These are phyloP conservation scores for Eudasyphora cyanicolor DNA, from an alignment of 2,888 invertebrate species.

Conservation along the genomic window DNA sequence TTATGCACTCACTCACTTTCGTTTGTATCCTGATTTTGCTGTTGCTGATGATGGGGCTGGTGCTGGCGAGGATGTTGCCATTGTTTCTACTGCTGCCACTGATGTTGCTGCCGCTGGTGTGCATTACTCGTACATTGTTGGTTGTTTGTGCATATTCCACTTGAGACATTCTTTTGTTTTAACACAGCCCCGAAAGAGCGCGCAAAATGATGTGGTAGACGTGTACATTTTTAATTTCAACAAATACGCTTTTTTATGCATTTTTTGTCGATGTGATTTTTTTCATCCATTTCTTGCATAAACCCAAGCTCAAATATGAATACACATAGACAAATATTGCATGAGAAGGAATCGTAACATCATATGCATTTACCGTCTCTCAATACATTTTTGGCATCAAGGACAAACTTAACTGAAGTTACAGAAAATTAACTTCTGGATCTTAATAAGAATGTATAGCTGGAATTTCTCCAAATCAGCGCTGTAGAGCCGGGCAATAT, in stretches of 20 bases:
- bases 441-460: no score
- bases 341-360: no score
- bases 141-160: slow-evolving; percentile 70
- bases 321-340: slow-evolving; percentile 19
- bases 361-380: no score
- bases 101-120: background rate
- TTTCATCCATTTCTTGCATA: background rate
- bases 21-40: slow-evolving; percentile 39
- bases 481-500: no score
- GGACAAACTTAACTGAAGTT: no score
- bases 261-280: slow-evolving; percentile 23
- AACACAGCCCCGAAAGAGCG: slow-evolving; percentile 27
- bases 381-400: no score
- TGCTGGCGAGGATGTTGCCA: slow-evolving; percentile 20
- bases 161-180: slow-evolving; percentile 74
- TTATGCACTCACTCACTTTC: slow-evolving; percentile 83
- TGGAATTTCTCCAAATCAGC: no score
- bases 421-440: no score
- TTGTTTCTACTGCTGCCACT: background rate
- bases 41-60: slow-evolving; percentile 22
- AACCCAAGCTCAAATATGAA: background rate
- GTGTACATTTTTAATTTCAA: slow-evolving; percentile 62
- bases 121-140: slow-evolving; percentile 16
- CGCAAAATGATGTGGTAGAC: slow-evolving; percentile 58
- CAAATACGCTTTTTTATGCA: slow-evolving; percentile 53